Conservation (phyloP, 2,113 vertebrate species). For the Tetrax tetrax region DNA sequence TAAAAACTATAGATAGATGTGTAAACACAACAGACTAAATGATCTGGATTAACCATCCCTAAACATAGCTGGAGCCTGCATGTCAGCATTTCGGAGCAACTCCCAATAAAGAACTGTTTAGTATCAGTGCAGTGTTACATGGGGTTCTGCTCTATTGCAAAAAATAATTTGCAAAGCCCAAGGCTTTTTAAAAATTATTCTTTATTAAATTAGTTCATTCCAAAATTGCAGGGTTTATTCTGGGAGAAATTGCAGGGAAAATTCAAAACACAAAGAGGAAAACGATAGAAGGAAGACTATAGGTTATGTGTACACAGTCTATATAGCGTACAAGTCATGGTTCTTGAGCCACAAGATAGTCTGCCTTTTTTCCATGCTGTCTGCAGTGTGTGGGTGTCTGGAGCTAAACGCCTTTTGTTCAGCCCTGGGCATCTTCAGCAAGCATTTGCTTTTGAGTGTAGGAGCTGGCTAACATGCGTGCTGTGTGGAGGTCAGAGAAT, state of each 20-base stretch:
- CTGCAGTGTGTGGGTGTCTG: no score
- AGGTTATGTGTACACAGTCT: neutral
- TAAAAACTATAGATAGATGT: neutral
- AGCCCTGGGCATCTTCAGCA: neutral
- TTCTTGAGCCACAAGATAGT: neutral
- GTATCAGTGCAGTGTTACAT: neutral
- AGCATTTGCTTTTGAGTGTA: neutral
- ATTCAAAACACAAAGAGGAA: neutral
- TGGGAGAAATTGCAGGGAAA: neutral
- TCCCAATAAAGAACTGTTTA: neutral
- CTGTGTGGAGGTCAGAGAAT: neutral
- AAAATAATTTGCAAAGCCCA: neutral
- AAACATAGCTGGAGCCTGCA: neutral
- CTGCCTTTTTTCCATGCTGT: neutral
- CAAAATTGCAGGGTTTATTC: neutral
- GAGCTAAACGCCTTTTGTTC: neutral
- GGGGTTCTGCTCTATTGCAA: neutral
- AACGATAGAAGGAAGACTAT: neutral
- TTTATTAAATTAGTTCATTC: neutral
- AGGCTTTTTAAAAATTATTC: neutral
- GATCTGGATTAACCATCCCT: neutral
- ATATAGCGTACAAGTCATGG: neutral
- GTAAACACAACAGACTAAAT: neutral
- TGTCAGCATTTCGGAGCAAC: neutral
- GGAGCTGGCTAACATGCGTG: rapidly evolving